Evolutionary conservation across 2,888 invertebrate genomes (phyloP), one percentile per base, ranked within the genome.

Genomic region (Drosophila flavopinicola): DNA sequence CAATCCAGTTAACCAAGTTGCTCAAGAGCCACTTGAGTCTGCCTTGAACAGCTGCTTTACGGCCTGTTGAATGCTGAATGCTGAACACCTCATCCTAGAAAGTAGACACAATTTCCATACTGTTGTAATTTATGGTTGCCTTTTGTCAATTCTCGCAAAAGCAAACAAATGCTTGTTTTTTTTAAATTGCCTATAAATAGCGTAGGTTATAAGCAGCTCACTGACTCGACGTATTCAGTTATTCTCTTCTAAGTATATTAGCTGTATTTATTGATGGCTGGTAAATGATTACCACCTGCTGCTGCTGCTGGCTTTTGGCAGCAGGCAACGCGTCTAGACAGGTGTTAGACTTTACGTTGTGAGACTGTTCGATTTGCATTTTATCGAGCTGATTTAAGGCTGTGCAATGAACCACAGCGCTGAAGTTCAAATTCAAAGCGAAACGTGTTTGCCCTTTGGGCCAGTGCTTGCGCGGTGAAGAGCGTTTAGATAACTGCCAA

Each of bases 331-430:
- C 52, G 80, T 80, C 80, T 80, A 80, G 80, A 80, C 80, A 56
- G 59, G 65, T 58, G 66, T 75, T 63, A 70, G 73, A 75, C 83
- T 57, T 33, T 57, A 48, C 32, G 35, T 44, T 57, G 39, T 35
- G 37, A 41, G 57, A 48, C 10, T 38, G 49, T 60, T 75, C 56
- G 38, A 76, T 80, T 85, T 80, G 64, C 86, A 85, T 84, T 65
- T 65, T 51, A 30, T 24, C 56, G 45, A 60, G 32, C 39, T 57
- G 48, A 49, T 53, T 47, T 15, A 32, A 24, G n/a, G 9, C 33
- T 59, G 76, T 49, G 59, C 77, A 71, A 49, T 85, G 84, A 80
- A 83, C 86, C 67, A 37, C 37, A 44, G 24, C 35, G 27, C 9
- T 29, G 9, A 61, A 52, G 59, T 39, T 59, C 52, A 32, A 41